A percentile compares a stretch with the other conserved stretches of the same genome.
These are phyloP conservation scores for Alosa alosa DNA, from an alignment of 2,113 vertebrate genomes.

Conservation along the genomic window DNA sequence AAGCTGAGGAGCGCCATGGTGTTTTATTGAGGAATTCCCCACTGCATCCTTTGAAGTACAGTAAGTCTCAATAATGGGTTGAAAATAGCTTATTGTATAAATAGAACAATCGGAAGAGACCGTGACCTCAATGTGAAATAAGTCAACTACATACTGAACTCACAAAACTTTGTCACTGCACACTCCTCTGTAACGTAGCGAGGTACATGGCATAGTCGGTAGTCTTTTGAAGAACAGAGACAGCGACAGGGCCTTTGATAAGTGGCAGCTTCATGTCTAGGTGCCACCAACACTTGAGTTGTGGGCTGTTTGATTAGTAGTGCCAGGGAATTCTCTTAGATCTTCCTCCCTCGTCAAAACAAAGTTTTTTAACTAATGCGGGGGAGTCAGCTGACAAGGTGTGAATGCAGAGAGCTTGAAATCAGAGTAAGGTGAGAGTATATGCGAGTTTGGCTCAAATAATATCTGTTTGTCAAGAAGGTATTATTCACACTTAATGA, in stretches of 20 bases:
- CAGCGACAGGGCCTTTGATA: slow-evolving; percentile 25
- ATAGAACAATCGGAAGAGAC: background rate
- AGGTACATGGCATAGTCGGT: slow-evolving; percentile 8
- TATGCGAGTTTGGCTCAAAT: background rate
- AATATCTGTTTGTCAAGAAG: background rate
- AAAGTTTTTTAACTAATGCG: slow-evolving; percentile 22
- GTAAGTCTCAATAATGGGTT: background rate
- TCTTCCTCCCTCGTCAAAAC: slow-evolving; percentile 39
- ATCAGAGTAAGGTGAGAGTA: background rate
- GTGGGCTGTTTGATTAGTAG: slow-evolving; percentile 38
- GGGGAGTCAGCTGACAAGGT: slow-evolving; percentile 23
- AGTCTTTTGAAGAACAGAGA: slow-evolving; percentile 31
- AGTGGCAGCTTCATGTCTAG: slow-evolving; percentile 29
- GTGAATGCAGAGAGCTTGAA: background rate
- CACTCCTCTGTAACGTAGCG: background rate
- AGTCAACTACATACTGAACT: background rate
- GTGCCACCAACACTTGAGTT: slow-evolving; percentile 30
- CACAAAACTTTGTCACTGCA: slow-evolving; percentile 14
- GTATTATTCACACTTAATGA: background rate
- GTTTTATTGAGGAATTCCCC: background rate
- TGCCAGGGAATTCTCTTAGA: slow-evolving; percentile 34
- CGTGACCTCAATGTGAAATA: background rate
- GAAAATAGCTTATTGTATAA: background rate
- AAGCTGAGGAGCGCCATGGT: background rate
- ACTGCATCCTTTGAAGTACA: background rate